Conservation (phyloP, 2,888 invertebrate species). For the Phoronis australis region DNA sequence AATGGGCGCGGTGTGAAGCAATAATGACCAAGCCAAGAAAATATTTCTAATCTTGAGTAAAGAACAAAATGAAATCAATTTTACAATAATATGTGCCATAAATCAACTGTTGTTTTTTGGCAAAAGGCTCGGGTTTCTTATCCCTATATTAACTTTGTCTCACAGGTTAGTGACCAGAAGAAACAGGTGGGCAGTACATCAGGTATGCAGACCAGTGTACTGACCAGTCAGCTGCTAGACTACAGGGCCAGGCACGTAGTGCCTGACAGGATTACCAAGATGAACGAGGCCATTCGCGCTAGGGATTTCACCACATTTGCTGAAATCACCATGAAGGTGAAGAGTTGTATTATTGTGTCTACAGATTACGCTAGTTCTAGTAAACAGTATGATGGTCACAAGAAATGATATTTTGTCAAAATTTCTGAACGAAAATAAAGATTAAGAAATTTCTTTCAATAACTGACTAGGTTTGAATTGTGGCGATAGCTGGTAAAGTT, state of each 20-base stretch:
- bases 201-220: slow-evolving; percentile 78
- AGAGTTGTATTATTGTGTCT: too few species aligned
- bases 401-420: too few species aligned
- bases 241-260: slow-evolving; percentile 70
- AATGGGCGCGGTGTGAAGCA: too few species aligned
- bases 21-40: neutral
- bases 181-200: slow-evolving; percentile 82
- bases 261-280: slow-evolving; percentile 64
- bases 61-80: neutral
- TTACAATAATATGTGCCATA: neutral
- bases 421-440: too few species aligned
- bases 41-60: neutral
- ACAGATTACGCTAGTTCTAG: too few species aligned
- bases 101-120: neutral
- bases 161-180: slow-evolving; percentile 59
- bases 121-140: neutral
- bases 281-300: slow-evolving; percentile 62
- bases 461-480: too few species aligned
- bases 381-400: too few species aligned
- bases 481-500: too few species aligned
- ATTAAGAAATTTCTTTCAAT: too few species aligned
- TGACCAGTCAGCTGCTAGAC: slow-evolving; percentile 77
- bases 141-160: neutral
- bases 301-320: slow-evolving; percentile 80
- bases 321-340: slow-evolving; percentile 84